Evolutionary conservation across 2,797 vertebrate genomes (phyloP).

Genomic region (Muscicapa striata): DNA sequence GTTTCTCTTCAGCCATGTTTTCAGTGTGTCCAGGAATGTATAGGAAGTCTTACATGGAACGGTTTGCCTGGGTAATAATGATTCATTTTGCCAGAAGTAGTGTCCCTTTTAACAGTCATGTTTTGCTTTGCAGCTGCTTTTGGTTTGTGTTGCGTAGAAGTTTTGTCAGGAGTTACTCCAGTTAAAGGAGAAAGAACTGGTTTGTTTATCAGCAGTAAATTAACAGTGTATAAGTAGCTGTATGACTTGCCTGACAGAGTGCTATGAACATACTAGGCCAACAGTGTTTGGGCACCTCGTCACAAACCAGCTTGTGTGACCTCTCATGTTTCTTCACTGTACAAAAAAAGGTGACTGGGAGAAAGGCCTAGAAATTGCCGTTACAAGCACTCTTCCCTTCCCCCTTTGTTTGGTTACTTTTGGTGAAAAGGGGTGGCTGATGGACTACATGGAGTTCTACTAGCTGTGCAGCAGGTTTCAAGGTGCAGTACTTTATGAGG

Average conservation of each 20-base stretch:
- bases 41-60: fast-evolving
- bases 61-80: fast-evolving
- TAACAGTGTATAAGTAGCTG: background rate
- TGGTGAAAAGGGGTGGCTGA: background rate
- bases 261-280: fast-evolving
- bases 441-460: background rate
- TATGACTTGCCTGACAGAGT: background rate
- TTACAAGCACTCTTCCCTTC: fast-evolving
- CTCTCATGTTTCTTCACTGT: background rate
- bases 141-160: background rate
- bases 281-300: fast-evolving
- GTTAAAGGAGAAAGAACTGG: background rate
- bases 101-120: background rate
- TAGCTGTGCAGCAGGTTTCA: background rate
- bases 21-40: background rate
- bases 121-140: background rate
- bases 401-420: background rate
- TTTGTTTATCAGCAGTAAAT: background rate
- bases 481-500: background rate
- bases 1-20: background rate
- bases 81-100: background rate
- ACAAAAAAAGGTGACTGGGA: background rate
- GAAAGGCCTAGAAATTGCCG: background rate
- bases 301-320: background rate
- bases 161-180: background rate